phyloP scores from a whole-genome alignment of 2,888 invertebrate species.

The Campaea margaritaria region DNA sequence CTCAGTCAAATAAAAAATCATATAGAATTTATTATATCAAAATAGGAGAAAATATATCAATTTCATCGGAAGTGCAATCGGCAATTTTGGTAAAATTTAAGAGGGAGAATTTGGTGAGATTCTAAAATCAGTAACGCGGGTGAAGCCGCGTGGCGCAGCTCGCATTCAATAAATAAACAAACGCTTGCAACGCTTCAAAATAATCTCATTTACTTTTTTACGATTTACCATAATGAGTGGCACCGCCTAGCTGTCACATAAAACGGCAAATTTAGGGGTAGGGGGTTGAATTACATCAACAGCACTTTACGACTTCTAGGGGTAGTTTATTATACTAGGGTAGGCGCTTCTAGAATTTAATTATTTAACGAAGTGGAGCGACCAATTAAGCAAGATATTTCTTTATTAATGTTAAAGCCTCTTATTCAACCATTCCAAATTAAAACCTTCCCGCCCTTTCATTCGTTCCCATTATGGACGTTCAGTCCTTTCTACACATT shows the following conservation, averaged over 20 bases:
- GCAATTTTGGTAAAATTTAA: no score
- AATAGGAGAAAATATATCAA: no score
- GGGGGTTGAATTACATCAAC: conserved; percentile 53
- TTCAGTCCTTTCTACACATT: no score
- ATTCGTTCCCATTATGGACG: no score
- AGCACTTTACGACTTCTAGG: conserved; percentile 63
- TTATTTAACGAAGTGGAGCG: conserved; percentile 42
- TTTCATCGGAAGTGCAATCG: no score
- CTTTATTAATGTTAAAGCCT: conserved; percentile 5
- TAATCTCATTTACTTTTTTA: conserved; percentile 26
- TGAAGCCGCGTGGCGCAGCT: no score
- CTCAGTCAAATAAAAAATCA: no score
- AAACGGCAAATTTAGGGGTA: conserved; percentile 23
- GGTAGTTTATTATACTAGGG: conserved; percentile 54
- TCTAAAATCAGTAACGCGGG: no score
- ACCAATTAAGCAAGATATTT: conserved; percentile 33
- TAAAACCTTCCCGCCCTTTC: no score
- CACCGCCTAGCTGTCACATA: conserved; percentile 25
- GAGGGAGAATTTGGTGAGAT: no score
- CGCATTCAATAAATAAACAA: not conserved
- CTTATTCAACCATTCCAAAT: no score
- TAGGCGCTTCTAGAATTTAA: conserved; percentile 52
- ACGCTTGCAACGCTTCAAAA: not conserved
- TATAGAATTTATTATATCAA: no score
- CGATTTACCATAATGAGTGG: conserved; percentile 27